phyloP scores from a whole-genome alignment of 92 coral and sea anemone genomes.

The Isaurus tuberculatus region DNA sequence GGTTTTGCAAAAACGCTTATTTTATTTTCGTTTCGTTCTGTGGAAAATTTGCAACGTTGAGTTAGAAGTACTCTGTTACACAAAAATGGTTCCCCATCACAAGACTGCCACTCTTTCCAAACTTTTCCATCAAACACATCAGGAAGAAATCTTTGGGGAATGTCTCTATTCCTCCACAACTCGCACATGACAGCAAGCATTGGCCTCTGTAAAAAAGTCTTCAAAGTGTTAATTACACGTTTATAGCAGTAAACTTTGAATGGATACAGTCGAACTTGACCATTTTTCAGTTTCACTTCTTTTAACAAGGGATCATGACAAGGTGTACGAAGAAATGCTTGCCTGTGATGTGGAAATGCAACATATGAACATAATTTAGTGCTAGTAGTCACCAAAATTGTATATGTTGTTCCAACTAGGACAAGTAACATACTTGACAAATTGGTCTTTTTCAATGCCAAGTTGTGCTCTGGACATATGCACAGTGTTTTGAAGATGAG shows the following conservation, averaged over 20 bases:
- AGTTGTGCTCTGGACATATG: conserved; percentile 46
- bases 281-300: conserved; percentile 62
- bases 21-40: conserved; percentile 56
- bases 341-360: conserved; percentile 62
- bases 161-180: conserved; percentile 61
- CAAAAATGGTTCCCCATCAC: conserved; percentile 59
- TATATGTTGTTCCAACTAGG: conserved; percentile 61
- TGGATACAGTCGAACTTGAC: conserved; percentile 59
- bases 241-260: conserved; percentile 68
- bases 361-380: conserved; percentile 52
- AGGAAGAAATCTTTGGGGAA: conserved; percentile 58
- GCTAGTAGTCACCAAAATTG: conserved; percentile 67
- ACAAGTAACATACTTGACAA: conserved; percentile 73
- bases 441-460: conserved; percentile 65
- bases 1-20: too few species aligned
- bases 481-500: background rate
- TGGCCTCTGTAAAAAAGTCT: conserved; percentile 43
- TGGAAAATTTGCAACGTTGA: too few species aligned
- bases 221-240: conserved; percentile 55
- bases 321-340: conserved; percentile 53
- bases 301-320: conserved; percentile 66
- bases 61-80: too few species aligned
- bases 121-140: conserved; percentile 73
- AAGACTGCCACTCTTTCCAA: conserved; percentile 71
- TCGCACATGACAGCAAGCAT: conserved; percentile 62